A percentile compares a stretch with the other conserved stretches of the same genome.
Evolutionary conservation across 1,140 invertebrate genomes (phyloP).

Genomic region (Leptinotarsa texana): DNA sequence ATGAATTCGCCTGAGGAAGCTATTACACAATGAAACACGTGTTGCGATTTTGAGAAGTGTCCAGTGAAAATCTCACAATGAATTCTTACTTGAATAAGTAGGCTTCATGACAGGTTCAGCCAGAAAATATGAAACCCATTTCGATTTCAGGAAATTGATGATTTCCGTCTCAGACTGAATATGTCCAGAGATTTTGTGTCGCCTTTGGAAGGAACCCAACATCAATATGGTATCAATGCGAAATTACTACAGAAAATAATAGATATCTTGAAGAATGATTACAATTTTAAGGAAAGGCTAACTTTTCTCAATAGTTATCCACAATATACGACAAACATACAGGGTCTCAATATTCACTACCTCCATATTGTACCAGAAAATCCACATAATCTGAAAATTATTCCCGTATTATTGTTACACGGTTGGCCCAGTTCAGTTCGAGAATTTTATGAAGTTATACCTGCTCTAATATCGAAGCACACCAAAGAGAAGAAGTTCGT

Average conservation of each 20-base stretch:
- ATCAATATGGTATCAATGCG: slow-evolving; percentile 64
- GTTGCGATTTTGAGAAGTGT: no score
- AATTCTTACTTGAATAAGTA: no score
- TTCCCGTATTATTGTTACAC: slow-evolving; percentile 77
- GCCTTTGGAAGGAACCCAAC: slow-evolving; percentile 58
- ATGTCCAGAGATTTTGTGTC: slow-evolving; percentile 48
- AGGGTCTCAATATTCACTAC: slow-evolving; percentile 73
- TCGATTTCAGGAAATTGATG: slow-evolving; percentile 49
- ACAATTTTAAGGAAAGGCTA: slow-evolving; percentile 64
- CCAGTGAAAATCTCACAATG: no score
- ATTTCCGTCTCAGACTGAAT: slow-evolving; percentile 56
- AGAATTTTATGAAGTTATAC: slow-evolving; percentile 84
- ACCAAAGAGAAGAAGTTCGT: slow-evolving; percentile 1
- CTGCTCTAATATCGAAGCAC: slow-evolving; percentile 45
- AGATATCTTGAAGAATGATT: slow-evolving; percentile 62
- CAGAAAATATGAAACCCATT: no score
- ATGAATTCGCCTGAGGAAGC: no score
- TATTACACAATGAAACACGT: no score
- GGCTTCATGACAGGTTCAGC: no score
- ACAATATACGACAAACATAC: slow-evolving; percentile 62
- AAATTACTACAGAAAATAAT: slow-evolving; percentile 59
- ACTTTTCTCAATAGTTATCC: slow-evolving; percentile 60
- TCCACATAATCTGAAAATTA: slow-evolving; percentile 60
- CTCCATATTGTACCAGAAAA: slow-evolving; percentile 66
- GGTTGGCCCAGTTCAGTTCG: slow-evolving; percentile 89